A percentile compares a stretch with the other conserved stretches of the same genome.
Evolutionary conservation across 2,797 vertebrate genomes (phyloP).

Genomic region (Megaceryle alcyon): DNA sequence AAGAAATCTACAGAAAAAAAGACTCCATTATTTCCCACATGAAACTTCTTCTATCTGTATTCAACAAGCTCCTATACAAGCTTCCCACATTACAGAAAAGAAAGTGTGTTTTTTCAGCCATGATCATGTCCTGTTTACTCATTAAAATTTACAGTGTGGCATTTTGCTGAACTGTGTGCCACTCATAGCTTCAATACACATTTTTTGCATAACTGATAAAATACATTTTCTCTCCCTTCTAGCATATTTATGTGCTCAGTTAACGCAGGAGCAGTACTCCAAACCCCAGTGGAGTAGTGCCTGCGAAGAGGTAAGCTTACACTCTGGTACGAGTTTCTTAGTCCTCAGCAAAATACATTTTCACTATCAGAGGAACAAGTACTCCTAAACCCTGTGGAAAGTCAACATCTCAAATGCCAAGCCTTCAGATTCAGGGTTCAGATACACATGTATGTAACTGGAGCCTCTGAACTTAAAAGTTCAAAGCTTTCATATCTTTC

Average conservation of each 20-base stretch:
- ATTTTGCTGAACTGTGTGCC: neutral
- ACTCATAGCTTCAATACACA: neutral
- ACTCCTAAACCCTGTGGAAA: conserved; percentile 1
- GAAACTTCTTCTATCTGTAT: neutral
- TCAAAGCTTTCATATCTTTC: conserved; percentile 52
- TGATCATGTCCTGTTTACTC: neutral
- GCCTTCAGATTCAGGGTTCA: conserved; percentile 46
- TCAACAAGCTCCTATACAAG: neutral
- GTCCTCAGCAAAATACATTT: conserved; percentile 27
- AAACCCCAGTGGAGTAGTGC: neutral
- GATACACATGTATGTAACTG: conserved; percentile 41
- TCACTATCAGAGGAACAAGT: neutral
- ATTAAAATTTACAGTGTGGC: neutral
- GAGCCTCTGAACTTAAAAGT: conserved; percentile 19
- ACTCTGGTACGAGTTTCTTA: neutral
- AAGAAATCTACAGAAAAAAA: conserved; percentile 39
- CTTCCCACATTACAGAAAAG: neutral
- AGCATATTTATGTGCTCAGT: neutral
- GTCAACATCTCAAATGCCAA: conserved; percentile 48
- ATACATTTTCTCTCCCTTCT: neutral
- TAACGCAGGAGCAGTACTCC: neutral
- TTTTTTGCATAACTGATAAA: neutral
- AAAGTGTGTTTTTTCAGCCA: neutral
- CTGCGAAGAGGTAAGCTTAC: neutral
- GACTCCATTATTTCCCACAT: conserved; percentile 5